A percentile compares a stretch with the other conserved stretches of the same genome.
phyloP scores from a whole-genome alignment of 2,797 vertebrate species.

The Lemur catta region DNA sequence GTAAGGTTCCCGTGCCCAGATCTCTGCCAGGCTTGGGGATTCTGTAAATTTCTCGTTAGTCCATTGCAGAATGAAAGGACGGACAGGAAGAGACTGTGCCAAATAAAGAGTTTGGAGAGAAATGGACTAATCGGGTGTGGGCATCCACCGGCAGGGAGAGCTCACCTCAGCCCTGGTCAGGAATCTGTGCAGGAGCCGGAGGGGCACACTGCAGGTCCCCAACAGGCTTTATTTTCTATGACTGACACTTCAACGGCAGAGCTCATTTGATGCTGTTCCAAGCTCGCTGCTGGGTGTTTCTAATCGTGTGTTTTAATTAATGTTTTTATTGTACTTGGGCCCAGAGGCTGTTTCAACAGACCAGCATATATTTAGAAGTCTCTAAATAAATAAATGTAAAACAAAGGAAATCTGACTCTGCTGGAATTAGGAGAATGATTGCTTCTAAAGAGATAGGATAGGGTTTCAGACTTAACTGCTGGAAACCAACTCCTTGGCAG shows the following conservation, averaged over 20 bases:
- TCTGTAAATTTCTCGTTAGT: constrained; percentile 47
- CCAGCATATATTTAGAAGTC: constrained; percentile 69
- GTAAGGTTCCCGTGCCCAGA: neutral
- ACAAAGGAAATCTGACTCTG: constrained; percentile 76
- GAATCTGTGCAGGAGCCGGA: constrained; percentile 59
- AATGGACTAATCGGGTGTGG: constrained; percentile 42
- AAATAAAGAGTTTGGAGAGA: constrained; percentile 6
- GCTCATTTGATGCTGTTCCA: constrained; percentile 58
- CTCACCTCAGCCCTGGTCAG: neutral
- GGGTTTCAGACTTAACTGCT: neutral
- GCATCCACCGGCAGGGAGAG: neutral
- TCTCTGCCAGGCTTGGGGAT: constrained; percentile 39
- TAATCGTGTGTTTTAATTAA: constrained; percentile 72
- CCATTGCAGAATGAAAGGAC: constrained; percentile 27
- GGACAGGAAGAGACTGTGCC: neutral
- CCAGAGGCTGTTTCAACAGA: constrained; percentile 63
- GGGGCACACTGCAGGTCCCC: constrained; percentile 59
- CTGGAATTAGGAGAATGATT: constrained; percentile 59
- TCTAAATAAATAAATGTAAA: constrained; percentile 76
- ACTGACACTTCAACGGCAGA: constrained; percentile 59
- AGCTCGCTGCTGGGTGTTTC: constrained; percentile 53
- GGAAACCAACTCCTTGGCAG: neutral
- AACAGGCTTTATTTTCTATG: constrained; percentile 68
- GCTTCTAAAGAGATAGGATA: constrained; percentile 49
- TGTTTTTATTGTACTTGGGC: constrained; percentile 72